Evolutionary conservation across 2,113 vertebrate species (phyloP), one percentile per base, ranked within the genome.

Genomic region (Saguinus imperator): DNA sequence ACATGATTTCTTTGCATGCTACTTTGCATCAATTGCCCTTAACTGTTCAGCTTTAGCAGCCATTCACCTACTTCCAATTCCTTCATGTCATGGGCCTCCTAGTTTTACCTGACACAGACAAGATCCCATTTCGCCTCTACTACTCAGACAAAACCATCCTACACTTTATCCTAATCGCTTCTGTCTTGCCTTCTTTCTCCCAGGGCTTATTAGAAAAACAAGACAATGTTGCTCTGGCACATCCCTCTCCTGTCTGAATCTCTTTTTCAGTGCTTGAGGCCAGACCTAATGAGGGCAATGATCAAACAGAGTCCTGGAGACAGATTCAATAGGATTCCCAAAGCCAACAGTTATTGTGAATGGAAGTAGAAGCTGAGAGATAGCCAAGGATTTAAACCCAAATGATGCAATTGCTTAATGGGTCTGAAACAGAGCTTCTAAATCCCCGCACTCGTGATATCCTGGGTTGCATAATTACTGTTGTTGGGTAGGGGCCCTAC

Each of bases 51-150:
- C 37, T 57, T 48, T 43, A 52, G n/a, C 23, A 94, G 88, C 80
- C 75, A 43, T 45, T 80, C 20, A 45, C 40, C 57, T 35, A 48
- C 52, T 79, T 87, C 83, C 14, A 16, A 18, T 70, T 85, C 82
- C 40, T 57, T 76, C 43, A 27, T 3, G 8, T 14, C 85, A 82
- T 32, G 45, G 20, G 86, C 40, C 52, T 77, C 48, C 55, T 45
- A 37, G 43, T 92, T 95, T 92, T 84, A 48, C 70, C 82, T 66
- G 86, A 87, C 61, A 85, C 40, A 80, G 77, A 87, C 72, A 81
- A 93, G 92, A 68, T 89, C 40, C 52, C 72, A 94, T 83, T 89
- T 94, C 87, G 77, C 68, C 50, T 89, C 73, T 52, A 10, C 40
- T 40, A 12, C 92, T 86, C 94, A 79, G 35, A 89, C 79, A 96